Evolutionary conservation across 2,797 vertebrate genomes (phyloP).

Genomic region (Phoeniculus purpureus): DNA sequence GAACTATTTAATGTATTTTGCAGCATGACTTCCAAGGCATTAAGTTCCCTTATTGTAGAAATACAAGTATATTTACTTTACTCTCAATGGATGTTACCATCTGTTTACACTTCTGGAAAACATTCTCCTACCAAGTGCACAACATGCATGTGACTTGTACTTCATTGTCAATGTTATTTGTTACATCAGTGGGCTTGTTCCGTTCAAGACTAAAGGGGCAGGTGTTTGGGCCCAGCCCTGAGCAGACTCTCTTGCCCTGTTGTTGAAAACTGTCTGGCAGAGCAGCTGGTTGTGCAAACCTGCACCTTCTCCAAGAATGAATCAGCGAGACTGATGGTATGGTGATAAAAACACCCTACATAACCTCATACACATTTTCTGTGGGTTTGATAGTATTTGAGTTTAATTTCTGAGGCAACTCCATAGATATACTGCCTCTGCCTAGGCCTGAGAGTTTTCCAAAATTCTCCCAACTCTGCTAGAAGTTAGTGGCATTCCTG

Average conservation of each 20-base stretch:
- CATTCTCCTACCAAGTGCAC: background rate
- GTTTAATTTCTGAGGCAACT: background rate
- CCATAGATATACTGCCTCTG: background rate
- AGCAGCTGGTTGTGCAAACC: background rate
- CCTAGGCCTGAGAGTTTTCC: background rate
- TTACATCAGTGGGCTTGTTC: background rate
- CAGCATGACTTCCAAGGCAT: background rate
- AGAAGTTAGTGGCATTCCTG: background rate
- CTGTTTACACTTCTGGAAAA: background rate
- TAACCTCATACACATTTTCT: background rate
- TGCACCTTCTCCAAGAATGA: background rate
- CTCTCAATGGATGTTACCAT: background rate
- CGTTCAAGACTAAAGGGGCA: background rate
- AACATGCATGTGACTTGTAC: background rate
- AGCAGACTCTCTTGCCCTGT: background rate
- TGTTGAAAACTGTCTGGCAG: background rate
- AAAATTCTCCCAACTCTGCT: background rate
- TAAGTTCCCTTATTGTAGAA: background rate
- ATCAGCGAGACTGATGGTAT: background rate
- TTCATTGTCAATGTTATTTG: background rate
- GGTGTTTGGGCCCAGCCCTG: background rate
- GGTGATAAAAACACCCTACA: background rate
- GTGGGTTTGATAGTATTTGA: rapidly evolving
- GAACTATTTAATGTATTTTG: background rate
- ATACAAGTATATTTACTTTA: background rate